These are phyloP conservation scores for Enteromius treurensis DNA, from an alignment of 2,797 vertebrate genomes.

Conservation along the genomic window DNA sequence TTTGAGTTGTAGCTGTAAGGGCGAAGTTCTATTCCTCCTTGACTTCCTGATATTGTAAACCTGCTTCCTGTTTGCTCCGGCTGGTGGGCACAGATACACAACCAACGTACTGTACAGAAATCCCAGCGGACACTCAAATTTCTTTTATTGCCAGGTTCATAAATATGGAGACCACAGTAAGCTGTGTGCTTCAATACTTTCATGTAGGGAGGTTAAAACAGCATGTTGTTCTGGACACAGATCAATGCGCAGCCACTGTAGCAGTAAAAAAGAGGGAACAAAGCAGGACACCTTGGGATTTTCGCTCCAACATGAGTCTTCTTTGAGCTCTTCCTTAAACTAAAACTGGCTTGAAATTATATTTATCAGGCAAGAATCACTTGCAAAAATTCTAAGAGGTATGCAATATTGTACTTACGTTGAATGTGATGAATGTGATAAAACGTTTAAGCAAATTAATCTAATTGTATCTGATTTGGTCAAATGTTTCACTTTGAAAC, in stretches of 20 bases:
- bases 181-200: slow-evolving; percentile 22
- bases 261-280: slow-evolving; percentile 1
- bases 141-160: slow-evolving; percentile 8
- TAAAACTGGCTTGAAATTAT: background rate
- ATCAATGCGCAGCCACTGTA: slow-evolving; percentile 19
- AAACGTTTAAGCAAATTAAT: background rate
- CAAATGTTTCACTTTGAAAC: background rate
- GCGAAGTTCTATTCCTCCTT: background rate
- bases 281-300: background rate
- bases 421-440: background rate
- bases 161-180: slow-evolving; percentile 25
- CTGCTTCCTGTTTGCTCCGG: slow-evolving; percentile 6
- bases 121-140: background rate
- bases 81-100: slow-evolving; percentile 14
- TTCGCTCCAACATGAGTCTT: background rate
- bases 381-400: background rate
- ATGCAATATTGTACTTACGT: background rate
- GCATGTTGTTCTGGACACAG: slow-evolving; percentile 44
- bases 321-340: background rate
- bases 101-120: background rate
- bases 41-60: slow-evolving; percentile 24
- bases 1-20: background rate
- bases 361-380: background rate
- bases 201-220: slow-evolving; percentile 33
- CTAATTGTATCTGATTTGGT: background rate